Evolutionary conservation across 2,113 vertebrate species (phyloP).

Genomic region (Gavialis gangeticus): DNA sequence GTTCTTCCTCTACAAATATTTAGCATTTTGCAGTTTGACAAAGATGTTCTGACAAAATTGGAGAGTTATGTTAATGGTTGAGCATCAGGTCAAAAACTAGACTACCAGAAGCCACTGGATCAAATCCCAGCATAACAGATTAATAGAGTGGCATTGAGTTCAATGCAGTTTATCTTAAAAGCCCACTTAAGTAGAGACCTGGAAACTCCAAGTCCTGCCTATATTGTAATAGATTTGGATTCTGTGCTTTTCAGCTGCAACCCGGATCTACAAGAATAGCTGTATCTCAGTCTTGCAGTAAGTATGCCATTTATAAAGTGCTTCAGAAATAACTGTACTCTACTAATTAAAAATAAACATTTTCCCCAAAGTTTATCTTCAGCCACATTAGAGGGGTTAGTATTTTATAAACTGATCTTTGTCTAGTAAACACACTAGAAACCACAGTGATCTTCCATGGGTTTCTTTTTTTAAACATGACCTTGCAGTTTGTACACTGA

Average conservation of each 20-base stretch:
- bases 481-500: not conserved
- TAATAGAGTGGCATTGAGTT: not conserved
- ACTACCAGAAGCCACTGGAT: not conserved
- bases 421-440: not conserved
- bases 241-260: not conserved
- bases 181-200: not conserved
- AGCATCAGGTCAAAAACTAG: not conserved
- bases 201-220: not conserved
- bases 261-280: not conserved
- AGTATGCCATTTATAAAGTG: not conserved
- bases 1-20: not conserved
- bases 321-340: not conserved
- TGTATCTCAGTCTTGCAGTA: not conserved
- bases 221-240: not conserved
- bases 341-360: not conserved
- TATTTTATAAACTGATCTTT: not conserved
- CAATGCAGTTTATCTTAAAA: not conserved
- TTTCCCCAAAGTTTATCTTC: not conserved
- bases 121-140: not conserved
- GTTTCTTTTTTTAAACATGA: not conserved
- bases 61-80: not conserved
- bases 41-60: not conserved
- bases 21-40: not conserved
- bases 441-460: not conserved
- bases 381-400: not conserved